Evolutionary conservation across 35 echinoderm and acorn worm species (phyloP).

Genomic region (Ophioderma brevispina): DNA sequence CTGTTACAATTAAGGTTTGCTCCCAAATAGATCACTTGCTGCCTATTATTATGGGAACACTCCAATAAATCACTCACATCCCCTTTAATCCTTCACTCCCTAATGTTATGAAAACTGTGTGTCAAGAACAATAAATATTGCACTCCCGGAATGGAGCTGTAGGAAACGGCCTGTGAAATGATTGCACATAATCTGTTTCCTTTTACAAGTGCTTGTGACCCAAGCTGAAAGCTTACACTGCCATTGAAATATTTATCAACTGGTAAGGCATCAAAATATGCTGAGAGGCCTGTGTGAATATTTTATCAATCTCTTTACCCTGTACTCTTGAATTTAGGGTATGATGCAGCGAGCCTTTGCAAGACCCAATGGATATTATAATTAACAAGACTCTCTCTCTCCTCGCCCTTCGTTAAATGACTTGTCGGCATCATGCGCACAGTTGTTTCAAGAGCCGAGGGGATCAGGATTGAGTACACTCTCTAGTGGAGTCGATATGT

Average conservation of each 20-base stretch:
- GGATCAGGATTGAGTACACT: slow-evolving; percentile 7
- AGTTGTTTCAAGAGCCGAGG: background rate
- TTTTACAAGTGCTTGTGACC: slow-evolving; percentile 13
- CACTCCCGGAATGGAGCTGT: background rate
- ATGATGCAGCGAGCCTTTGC: no score
- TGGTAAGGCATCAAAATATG: background rate
- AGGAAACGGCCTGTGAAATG: slow-evolving; percentile 4
- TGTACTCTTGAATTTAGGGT: background rate
- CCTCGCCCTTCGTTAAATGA: background rate
- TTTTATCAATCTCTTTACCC: background rate
- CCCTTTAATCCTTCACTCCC: background rate
- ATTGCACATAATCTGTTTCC: slow-evolving; percentile 13
- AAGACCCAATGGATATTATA: background rate
- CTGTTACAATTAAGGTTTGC: no score
- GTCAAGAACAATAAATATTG: slow-evolving; percentile 7
- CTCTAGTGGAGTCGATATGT: background rate
- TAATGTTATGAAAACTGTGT: background rate
- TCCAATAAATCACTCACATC: background rate
- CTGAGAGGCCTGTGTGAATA: background rate
- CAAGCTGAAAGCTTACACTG: background rate
- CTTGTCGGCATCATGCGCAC: background rate
- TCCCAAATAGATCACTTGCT: background rate
- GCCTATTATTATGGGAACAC: background rate
- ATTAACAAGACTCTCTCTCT: slow-evolving; percentile 5
- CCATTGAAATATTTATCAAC: slow-evolving; percentile 14